Evolutionary conservation across 2,888 invertebrate species (phyloP), one percentile per base, ranked within the genome.

Genomic region (Andricus curvator): DNA sequence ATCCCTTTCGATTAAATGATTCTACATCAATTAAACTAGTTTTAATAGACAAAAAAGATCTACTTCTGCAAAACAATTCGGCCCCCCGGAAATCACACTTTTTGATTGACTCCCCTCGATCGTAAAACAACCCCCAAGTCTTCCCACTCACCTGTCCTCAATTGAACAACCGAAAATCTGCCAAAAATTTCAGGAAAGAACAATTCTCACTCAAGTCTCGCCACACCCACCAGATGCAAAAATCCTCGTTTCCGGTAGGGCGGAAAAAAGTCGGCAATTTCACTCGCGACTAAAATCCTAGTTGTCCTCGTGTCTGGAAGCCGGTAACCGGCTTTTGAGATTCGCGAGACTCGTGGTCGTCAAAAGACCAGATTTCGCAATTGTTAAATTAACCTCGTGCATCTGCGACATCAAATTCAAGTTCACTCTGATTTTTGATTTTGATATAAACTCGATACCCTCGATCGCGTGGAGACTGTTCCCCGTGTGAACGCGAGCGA

Each of bases 161-260:
- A 29, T 17, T 29, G 13, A 64, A 11, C 22, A 17, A 17, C 8
- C 15, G 29, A 64, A 64, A 15, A 6, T 64, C 17, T 64, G 25
- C 13, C 17, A 15, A 17, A 64, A 64, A 17, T 25, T 64, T 2
- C 22, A 29, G 22, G 8, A 41, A 22, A 41, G 13, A 37, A 22
- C 13, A 22, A 41, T n/a, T 13, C n/a, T 41, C 37, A 37, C 20
- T 67, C 33, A 67, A 67, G 13, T 41, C 13, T 84, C 84, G 86
- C 85, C 87, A 85, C 85, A 87, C 87, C 37, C 78, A 68, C 29
- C 60, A 67, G 41, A 22, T 22, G 37, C 41, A 67, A 44, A 64
- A 67, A 41, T 67, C 22, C 41, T 44, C 4, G 67, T 67, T 67
- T 44, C 22, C 67, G 37, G 37, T 41, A 6, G n/a, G 41, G n/a